Base-by-base conservation (phyloP, 2,113 vertebrate genomes). In the Mesoclemmys tuberculata region DNA sequence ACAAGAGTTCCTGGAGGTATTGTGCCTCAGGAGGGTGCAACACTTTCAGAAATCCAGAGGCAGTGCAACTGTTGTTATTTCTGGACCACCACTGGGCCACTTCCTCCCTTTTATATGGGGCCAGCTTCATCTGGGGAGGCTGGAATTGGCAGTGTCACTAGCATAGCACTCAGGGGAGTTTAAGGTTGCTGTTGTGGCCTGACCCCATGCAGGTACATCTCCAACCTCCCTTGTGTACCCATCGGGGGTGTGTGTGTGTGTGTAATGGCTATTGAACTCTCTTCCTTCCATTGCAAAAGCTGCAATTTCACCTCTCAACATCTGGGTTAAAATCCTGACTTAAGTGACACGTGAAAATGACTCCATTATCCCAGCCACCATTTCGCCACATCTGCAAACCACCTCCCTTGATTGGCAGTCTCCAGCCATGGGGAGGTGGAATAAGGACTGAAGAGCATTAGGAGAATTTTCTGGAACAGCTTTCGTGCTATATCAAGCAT, bases 31-130 rank as follows among this genome's bases (percentile, higher is more conserved):
- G 26, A 68, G 26, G 13, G 21, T 55, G 79, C 61, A 46, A 68
- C 21, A n/a, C 16, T 68, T 68, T 68, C 8, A n/a, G n/a, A 74
- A 41, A 85, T 27, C 10, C 6, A 48, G 41, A 12, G 52, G 11
- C 7, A 74, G 88, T 91, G 86, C 27, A 88, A 31, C 22, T 55
- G 0, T 82, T 83, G 52, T 56, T 1, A 4, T 21, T 38, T 55
- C 82, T 84, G 71, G 27, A 8, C 77, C 14, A 64, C 51, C 51
- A 46, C 0, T 0, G 54, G 46, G 64, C 77, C 38, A 71, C 5
- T 51, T 74, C 18, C 55, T 88, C 38, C 16, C 6, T 9, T n/a
- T 51, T 64, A 49, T 0, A 0, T 84, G 74, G 27, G 41, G 35
- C 6, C 9, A 46, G 64, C 8, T 88, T 88, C 38, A 14, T 10